Percentiles rank a stretch among this genome's conserved stretches.
These are phyloP conservation scores for Anomalospiza imberbis DNA, from an alignment of 2,797 vertebrate species.

Conservation along the genomic window DNA sequence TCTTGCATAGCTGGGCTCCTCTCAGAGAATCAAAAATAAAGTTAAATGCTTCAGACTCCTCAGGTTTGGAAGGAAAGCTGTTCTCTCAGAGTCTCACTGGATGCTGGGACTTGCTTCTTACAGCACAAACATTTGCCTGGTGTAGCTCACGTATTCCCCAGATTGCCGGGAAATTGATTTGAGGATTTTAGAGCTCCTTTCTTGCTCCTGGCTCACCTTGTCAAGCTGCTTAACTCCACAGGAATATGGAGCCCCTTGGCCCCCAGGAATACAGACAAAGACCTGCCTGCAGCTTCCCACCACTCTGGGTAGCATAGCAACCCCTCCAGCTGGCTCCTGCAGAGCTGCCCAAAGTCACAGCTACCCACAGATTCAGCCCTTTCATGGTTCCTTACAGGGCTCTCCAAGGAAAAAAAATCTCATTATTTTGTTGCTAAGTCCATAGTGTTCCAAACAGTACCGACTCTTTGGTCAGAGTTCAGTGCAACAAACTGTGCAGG, in stretches of 20 bases:
- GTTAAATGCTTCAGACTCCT: background rate
- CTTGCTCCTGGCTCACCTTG: background rate
- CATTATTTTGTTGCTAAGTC: background rate
- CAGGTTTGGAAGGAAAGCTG: background rate
- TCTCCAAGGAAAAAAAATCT: background rate
- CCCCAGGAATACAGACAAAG: background rate
- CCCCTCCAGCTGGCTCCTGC: background rate
- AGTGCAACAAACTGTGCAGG: background rate
- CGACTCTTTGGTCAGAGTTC: conserved; percentile 8
- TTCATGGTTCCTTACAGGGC: background rate
- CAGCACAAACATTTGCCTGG: background rate
- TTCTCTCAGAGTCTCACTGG: background rate
- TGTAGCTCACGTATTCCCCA: background rate
- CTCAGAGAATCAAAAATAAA: background rate
- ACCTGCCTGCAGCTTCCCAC: background rate
- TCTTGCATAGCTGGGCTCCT: background rate
- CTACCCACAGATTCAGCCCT: background rate
- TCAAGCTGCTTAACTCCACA: background rate
- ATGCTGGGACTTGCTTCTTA: background rate
- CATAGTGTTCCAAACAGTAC: background rate
- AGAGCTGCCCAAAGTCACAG: background rate
- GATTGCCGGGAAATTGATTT: background rate
- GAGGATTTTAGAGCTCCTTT: background rate
- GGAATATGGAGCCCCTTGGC: background rate
- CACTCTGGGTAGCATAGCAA: background rate